Evolutionary conservation across 37 sponge, comb jelly and placozoan species (phyloP).

Genomic region (Theonella swinhoei): DNA sequence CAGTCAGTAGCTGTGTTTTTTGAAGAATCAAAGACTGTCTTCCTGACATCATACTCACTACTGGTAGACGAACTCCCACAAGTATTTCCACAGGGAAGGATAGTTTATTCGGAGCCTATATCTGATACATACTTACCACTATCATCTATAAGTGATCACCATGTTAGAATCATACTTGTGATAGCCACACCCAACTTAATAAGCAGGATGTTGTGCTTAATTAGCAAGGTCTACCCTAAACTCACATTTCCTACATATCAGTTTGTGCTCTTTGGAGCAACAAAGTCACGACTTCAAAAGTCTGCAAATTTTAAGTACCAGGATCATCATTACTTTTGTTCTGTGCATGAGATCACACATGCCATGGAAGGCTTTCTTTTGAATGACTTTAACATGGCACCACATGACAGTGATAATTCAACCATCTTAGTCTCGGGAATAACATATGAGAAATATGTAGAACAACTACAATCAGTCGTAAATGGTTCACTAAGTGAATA

Average conservation of each 20-base stretch:
- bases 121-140: background rate
- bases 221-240: too few relatives aligned
- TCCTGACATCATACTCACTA: background rate
- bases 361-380: background rate
- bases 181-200: background rate
- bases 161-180: background rate
- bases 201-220: slow-evolving; percentile 6
- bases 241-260: too few relatives aligned
- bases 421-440: background rate
- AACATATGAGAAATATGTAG: slow-evolving; percentile 1
- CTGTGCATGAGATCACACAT: background rate
- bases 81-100: background rate
- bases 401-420: background rate
- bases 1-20: background rate
- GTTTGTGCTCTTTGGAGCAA: too few relatives aligned
- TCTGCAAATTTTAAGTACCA: background rate
- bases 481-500: too few relatives aligned
- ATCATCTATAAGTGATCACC: background rate
- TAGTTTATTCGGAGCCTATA: background rate
- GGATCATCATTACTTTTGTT: background rate
- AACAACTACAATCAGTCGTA: background rate
- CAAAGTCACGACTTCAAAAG: too few relatives aligned
- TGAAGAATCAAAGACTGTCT: background rate
- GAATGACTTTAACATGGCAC: background rate
- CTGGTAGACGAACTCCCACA: background rate